These are phyloP conservation scores for Abrostola tripartita DNA, from an alignment of 2,888 invertebrate genomes.

Conservation along the genomic window DNA sequence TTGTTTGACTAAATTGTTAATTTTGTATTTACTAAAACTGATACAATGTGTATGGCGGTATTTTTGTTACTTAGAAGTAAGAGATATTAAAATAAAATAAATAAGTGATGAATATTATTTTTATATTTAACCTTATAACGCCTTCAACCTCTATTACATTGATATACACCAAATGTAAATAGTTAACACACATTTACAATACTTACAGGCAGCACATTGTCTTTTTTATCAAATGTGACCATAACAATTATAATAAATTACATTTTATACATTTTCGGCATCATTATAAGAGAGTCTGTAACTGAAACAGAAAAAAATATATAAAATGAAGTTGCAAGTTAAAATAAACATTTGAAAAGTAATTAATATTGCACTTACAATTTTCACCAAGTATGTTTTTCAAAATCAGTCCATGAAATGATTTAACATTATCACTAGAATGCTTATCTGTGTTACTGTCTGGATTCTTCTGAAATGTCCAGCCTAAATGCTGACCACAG, in stretches of 20 bases:
- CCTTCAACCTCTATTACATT: slow-evolving; percentile 31
- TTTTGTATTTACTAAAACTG: slow-evolving; percentile 40
- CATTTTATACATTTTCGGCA: slow-evolving; percentile 85
- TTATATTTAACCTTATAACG: slow-evolving; percentile 46
- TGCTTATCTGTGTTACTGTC: slow-evolving; percentile 60
- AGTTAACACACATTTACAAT: slow-evolving; percentile 40
- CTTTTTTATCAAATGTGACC: slow-evolving; percentile 18
- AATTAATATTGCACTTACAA: slow-evolving; percentile 71
- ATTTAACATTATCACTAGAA: slow-evolving; percentile 61
- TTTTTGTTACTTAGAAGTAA: slow-evolving; percentile 55
- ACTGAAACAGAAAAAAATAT: slow-evolving; percentile 76
- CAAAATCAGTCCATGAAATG: slow-evolving; percentile 83
- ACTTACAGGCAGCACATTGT: slow-evolving; percentile 35
- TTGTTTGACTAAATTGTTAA: slow-evolving; percentile 42
- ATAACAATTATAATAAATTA: slow-evolving; percentile 48
- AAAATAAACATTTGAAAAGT: neutral
- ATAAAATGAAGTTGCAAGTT: neutral
- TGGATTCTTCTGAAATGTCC: slow-evolving; percentile 86
- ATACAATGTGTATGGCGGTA: slow-evolving; percentile 38
- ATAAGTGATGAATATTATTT: slow-evolving; percentile 49
- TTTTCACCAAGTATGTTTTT: slow-evolving; percentile 84
- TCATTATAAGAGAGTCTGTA: slow-evolving; percentile 87
- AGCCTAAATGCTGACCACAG: slow-evolving; percentile 89
- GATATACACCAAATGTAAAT: slow-evolving; percentile 27
- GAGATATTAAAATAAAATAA: slow-evolving; percentile 51